Evolutionary conservation across 2,888 invertebrate species (phyloP).

Genomic region (Papilio gigon): DNA sequence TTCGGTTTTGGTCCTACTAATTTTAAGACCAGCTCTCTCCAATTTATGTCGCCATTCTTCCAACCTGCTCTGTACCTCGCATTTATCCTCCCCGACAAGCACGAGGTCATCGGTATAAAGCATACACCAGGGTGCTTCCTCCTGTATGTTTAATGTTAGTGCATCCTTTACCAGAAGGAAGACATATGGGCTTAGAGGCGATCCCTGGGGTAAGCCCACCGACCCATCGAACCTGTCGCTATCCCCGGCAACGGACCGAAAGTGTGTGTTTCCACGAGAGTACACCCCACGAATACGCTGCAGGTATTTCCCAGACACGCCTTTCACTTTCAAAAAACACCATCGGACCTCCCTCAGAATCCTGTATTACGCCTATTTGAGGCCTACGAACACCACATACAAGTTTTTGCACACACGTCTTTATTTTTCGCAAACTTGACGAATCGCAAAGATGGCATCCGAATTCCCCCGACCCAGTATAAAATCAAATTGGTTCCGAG

Average conservation of each 20-base stretch:
- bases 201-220: slow-evolving; percentile 38
- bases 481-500: slow-evolving; percentile 27
- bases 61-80: slow-evolving; percentile 33
- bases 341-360: slow-evolving; percentile 23
- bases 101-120: slow-evolving; percentile 35
- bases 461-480: slow-evolving; percentile 25
- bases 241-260: slow-evolving; percentile 21
- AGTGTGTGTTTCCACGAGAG: slow-evolving; percentile 1
- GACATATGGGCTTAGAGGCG: slow-evolving; percentile 39
- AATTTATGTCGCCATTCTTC: too few species aligned
- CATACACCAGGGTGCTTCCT: slow-evolving; percentile 40
- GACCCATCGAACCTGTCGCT: slow-evolving; percentile 22
- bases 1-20: neutral
- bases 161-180: slow-evolving; percentile 40
- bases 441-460: slow-evolving; percentile 30
- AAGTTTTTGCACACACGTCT: slow-evolving; percentile 17
- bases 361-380: slow-evolving; percentile 1
- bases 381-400: slow-evolving; percentile 26
- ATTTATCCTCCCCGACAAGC: slow-evolving; percentile 32
- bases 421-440: slow-evolving; percentile 29
- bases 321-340: slow-evolving; percentile 25
- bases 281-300: slow-evolving; percentile 35
- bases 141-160: slow-evolving; percentile 36
- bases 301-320: slow-evolving; percentile 39
- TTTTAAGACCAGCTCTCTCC: slow-evolving; percentile 10